Percentiles rank a stretch among this genome's conserved stretches.
Conservation (phyloP, 1,140 invertebrate species). For the Augochlora pura region DNA sequence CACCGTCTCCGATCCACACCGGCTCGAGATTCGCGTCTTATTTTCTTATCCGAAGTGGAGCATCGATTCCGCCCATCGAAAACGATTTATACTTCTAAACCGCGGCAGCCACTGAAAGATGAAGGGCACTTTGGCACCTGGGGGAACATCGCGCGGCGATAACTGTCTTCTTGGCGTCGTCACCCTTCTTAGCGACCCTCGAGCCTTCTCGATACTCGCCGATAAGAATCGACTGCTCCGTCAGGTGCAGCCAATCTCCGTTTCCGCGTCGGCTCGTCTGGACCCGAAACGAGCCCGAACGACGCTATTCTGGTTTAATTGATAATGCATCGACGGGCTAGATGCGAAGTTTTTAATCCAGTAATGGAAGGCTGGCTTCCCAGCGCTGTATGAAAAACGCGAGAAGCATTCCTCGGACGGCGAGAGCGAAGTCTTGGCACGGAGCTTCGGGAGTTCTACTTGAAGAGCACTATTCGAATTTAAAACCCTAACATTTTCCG, state of each 20-base stretch:
- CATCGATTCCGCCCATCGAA: slow-evolving; percentile 47
- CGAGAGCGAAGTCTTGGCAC: background rate
- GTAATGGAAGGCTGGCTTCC: no score
- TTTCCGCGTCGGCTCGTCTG: background rate
- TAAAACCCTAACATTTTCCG: no score
- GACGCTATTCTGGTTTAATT: background rate
- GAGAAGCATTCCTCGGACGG: background rate
- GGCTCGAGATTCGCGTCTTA: slow-evolving; percentile 5
- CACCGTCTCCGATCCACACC: background rate
- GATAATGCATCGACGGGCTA: background rate
- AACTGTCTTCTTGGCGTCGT: slow-evolving; percentile 36
- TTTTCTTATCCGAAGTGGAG: slow-evolving; percentile 46
- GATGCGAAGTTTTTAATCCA: background rate
- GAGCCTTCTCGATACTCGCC: slow-evolving; percentile 42
- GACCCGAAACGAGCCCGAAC: no score
- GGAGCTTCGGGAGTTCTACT: background rate
- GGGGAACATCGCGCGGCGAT: slow-evolving; percentile 24
- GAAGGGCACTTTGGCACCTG: slow-evolving; percentile 40
- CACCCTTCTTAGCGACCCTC: slow-evolving; percentile 13
- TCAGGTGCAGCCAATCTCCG: slow-evolving; percentile 3
- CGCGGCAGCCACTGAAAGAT: slow-evolving; percentile 3
- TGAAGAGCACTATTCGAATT: background rate
- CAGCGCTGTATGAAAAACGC: background rate
- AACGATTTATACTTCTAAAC: slow-evolving; percentile 42
- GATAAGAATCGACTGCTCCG: slow-evolving; percentile 36